These are phyloP conservation scores for Lepidochrysops patricia DNA, from an alignment of 2,888 invertebrate species.

Conservation along the genomic window DNA sequence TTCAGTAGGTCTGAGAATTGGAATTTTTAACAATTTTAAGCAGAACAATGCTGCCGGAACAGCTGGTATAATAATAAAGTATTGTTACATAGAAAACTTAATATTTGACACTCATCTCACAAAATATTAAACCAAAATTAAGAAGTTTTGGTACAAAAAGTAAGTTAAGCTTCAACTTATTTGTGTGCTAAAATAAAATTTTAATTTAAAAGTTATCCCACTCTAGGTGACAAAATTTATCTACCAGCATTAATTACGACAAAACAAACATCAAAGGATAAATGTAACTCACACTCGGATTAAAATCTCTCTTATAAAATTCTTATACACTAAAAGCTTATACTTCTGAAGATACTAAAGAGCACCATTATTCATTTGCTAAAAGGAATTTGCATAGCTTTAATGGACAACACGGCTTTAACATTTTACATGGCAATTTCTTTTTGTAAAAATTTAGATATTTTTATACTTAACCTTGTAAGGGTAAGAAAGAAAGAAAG, in stretches of 20 bases:
- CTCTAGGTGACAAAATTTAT: neutral
- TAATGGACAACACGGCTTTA: constrained; percentile 14
- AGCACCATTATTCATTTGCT: constrained; percentile 16
- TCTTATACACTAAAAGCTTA: constrained; percentile 14
- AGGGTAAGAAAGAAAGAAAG: neutral
- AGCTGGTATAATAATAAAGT: too few relatives aligned
- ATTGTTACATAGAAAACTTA: too few relatives aligned
- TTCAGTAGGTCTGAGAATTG: too few relatives aligned
- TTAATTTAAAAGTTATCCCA: neutral
- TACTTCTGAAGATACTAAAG: constrained; percentile 16
- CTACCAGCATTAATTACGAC: neutral
- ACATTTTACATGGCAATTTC: constrained; percentile 13
- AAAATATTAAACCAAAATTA: too few relatives aligned
- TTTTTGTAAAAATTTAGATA: constrained; percentile 9
- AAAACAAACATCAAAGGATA: constrained; percentile 2
- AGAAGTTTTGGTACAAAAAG: too few relatives aligned
- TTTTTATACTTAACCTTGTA: neutral
- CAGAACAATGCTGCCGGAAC: too few relatives aligned
- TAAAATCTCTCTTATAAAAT: constrained; percentile 6
- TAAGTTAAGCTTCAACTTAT: neutral
- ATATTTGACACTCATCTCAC: too few relatives aligned
- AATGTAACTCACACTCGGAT: constrained; percentile 9
- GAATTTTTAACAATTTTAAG: too few relatives aligned
- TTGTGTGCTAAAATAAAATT: neutral
- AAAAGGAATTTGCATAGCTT: constrained; percentile 18